Evolutionary conservation across 2,797 vertebrate species (phyloP).

Genomic region (Podarcis lilfordi): DNA sequence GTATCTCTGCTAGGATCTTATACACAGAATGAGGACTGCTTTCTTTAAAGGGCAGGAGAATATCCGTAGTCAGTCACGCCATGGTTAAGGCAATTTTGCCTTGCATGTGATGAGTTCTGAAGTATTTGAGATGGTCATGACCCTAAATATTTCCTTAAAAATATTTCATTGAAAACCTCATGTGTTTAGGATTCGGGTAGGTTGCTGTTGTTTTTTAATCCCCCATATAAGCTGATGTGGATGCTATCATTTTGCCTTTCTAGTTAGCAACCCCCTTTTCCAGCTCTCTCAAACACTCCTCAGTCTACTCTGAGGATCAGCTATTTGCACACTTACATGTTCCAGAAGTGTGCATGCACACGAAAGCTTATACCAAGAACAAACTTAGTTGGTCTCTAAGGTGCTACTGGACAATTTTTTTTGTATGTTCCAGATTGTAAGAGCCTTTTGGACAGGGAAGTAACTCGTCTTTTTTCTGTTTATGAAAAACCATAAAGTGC

Average conservation of each 20-base stretch:
- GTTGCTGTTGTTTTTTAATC: too few relatives aligned
- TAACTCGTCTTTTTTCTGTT: background rate
- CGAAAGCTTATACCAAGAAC: too few relatives aligned
- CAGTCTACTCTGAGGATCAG: background rate
- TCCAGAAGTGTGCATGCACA: too few relatives aligned
- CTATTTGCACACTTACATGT: background rate
- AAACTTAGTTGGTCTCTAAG: too few relatives aligned
- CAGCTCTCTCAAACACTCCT: background rate
- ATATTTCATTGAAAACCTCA: background rate
- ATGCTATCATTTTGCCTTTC: background rate
- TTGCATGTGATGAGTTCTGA: background rate
- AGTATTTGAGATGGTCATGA: background rate
- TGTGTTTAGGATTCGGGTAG: background rate
- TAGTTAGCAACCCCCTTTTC: background rate
- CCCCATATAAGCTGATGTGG: background rate
- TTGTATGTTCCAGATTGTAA: background rate
- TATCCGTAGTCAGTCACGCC: background rate
- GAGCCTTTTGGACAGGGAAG: background rate
- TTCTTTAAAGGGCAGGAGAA: background rate
- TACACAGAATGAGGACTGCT: background rate
- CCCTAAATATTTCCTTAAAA: background rate
- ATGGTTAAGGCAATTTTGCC: background rate
- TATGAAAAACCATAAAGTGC: background rate
- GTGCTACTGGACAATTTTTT: too few relatives aligned
- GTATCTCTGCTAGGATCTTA: background rate